Base-by-base conservation (phyloP, 2,797 vertebrate genomes). In the Bryconaethiops microstoma region DNA sequence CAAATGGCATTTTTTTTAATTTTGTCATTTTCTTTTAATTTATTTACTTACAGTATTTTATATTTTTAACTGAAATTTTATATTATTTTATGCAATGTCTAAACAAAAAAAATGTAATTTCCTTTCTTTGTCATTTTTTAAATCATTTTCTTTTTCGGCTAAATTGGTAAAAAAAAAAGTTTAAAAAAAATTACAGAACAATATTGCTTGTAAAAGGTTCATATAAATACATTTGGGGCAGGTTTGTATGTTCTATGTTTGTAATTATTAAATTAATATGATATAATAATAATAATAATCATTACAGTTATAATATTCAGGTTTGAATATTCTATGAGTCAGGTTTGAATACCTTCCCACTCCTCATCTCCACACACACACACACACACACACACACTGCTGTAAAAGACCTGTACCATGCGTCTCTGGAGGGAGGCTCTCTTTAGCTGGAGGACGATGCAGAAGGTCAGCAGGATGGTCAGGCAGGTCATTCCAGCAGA, bases 401-500 rank as follows among this genome's bases (percentile, higher is more conserved):
- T 96, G 87, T 96, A 94, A 88, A 96, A 96, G 83, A 94, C 94
- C 70, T 96, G 95, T 63, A 95, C 95, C 95, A 96, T 96, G 88
- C 95, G 93, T 48, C 92, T 92, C 86, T 96, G 96, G 80, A 96
- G 91, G 12, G 94, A 95, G 74, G 94, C 93, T 84, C 94, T 87
- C 90, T 96, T 96, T 84, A 96, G 69, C 81, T 96, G 95, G 77
- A 97, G 78, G 88, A 97, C 94, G 64, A 96, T 96, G 81, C 95
- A 92, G 89, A 96, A 96, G 78, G 95, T 95, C 80, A 96, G 84
- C 10, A 96, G 91, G 82, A 96, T 95, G 0, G 96, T 96, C 79
- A 96, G 87, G 82, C 96, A 96, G 12, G 96, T 96, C 95, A 96
- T 96, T 23, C 94, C 96, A 54, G 95, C 95, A 0, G 96, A 96